Evolutionary conservation across 2,797 vertebrate species (phyloP).

Genomic region (Hylomyscus alleni): DNA sequence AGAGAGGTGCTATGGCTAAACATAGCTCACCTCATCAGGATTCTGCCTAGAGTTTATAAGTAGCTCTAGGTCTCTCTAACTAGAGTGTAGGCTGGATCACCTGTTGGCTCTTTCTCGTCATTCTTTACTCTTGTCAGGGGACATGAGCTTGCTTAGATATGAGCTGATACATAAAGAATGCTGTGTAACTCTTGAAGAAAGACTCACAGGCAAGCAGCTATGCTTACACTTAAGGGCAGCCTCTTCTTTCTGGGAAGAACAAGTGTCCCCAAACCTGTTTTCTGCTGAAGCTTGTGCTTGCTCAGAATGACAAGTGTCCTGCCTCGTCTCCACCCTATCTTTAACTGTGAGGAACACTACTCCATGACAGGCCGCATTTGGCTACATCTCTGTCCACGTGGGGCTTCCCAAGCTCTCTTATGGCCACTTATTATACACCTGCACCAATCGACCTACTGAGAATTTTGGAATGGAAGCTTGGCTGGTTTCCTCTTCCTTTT

Average conservation of each 20-base stretch:
- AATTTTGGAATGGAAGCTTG: not conserved
- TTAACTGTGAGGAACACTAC: not conserved
- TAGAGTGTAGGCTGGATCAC: not conserved
- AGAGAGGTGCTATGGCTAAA: not conserved
- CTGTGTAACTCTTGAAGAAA: not conserved
- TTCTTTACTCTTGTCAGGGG: not conserved
- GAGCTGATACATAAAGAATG: conserved; percentile 20
- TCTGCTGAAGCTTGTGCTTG: not conserved
- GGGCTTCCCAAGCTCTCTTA: not conserved
- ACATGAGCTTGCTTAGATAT: not conserved
- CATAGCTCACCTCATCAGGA: not conserved
- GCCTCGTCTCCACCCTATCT: not conserved
- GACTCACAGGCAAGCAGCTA: not conserved
- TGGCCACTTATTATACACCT: not conserved
- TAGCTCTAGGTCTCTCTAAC: not conserved
- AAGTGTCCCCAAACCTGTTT: conserved; percentile 21
- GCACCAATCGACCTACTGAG: not conserved
- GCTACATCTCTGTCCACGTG: accelerated
- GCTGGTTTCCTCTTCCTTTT: not conserved
- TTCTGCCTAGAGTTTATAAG: not conserved
- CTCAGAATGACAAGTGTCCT: not conserved
- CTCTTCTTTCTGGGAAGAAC: conserved; percentile 8
- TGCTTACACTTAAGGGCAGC: not conserved
- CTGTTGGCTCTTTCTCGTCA: not conserved
- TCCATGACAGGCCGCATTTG: not conserved